A percentile compares a stretch with the other conserved stretches of the same genome.
phyloP scores from a whole-genome alignment of 2,888 invertebrate genomes.

The Callyntrura guangdongensis region DNA sequence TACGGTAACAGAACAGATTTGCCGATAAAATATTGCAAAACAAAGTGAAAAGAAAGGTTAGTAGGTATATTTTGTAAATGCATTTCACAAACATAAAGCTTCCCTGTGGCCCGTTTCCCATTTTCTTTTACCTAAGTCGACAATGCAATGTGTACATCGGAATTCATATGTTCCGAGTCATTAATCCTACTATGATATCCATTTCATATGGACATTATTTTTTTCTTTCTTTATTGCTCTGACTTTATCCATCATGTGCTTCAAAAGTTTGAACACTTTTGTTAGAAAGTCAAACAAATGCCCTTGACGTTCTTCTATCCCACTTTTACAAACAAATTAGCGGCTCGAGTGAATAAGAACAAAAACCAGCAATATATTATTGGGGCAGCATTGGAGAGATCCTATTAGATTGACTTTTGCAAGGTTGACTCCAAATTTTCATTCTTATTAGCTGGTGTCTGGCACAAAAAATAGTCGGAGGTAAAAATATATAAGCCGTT shows the following conservation, averaged over 20 bases:
- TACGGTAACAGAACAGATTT: no score
- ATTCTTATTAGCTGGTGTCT: not conserved
- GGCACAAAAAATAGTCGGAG: not conserved
- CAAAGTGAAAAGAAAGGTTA: no score
- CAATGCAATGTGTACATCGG: not conserved
- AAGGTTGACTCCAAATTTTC: not conserved
- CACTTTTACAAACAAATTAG: not conserved
- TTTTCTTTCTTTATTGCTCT: not conserved
- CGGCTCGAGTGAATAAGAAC: not conserved
- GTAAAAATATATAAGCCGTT: not conserved
- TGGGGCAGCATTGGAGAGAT: not conserved
- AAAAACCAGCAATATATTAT: not conserved
- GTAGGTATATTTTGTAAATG: no score
- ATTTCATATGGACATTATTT: not conserved
- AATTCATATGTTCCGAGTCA: slow-evolving; percentile 63
- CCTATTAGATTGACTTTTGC: slow-evolving; percentile 1
- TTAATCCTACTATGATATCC: slow-evolving; percentile 46
- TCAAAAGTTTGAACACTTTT: not conserved
- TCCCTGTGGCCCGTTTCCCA: no score
- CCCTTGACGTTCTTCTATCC: not conserved
- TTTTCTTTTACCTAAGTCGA: not conserved
- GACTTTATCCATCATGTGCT: not conserved
- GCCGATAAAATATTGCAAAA: no score
- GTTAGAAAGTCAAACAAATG: not conserved
- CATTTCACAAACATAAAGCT: no score